Base-by-base conservation (phyloP, 2,113 vertebrate species). In the Gymnobelideus leadbeateri region DNA sequence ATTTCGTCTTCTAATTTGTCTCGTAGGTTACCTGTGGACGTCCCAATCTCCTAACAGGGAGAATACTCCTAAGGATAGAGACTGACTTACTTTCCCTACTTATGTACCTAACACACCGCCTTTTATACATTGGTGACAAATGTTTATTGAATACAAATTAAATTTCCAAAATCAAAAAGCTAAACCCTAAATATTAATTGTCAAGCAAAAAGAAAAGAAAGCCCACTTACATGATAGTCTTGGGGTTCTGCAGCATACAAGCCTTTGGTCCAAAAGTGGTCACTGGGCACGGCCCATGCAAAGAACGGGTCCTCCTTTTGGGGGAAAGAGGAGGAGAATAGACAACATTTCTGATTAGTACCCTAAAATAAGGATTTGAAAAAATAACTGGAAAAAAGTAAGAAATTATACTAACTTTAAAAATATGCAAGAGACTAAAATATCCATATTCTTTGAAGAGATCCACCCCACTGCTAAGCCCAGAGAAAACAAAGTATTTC, bases 181-280 rank as follows among this genome's bases (percentile, higher is more conserved):
- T 84, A 43, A 43, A 21, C 68, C n/a, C 7, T 37, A 68, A 68
- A 68, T 61, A 31, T 57, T 57, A 28, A 2, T 37, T 68, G n/a
- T 84, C 7, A 21, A 84, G 19, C n/a, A 43, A 84, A 84, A 23
- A 84, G 55, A n/a, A 0, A 7, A 23, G 12, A 92, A 7, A 0
- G 1, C 2, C 8, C 49, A 99, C 99, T 99, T 97, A 99, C 99
- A 99, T 99, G 94, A 99, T 99, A 8, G 99, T 98, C 94, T 99
- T 99, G 1, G 99, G 99, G 94, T 99, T 99, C 97, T 99, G 99
- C 94, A 99, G 98, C 99, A 99, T 99, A 55, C 99, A 99, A 96
- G 99, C 99, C 98, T 99, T 99, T 95, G 99, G 99, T 98, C 99
- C 99, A 90, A 99, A 99, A 0, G 99, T 99, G 94, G 99, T 99